Percentiles rank a stretch among this genome's conserved stretches.
These are phyloP conservation scores for Phaethon lepturus DNA, from an alignment of 2,113 vertebrate genomes.

Conservation along the genomic window DNA sequence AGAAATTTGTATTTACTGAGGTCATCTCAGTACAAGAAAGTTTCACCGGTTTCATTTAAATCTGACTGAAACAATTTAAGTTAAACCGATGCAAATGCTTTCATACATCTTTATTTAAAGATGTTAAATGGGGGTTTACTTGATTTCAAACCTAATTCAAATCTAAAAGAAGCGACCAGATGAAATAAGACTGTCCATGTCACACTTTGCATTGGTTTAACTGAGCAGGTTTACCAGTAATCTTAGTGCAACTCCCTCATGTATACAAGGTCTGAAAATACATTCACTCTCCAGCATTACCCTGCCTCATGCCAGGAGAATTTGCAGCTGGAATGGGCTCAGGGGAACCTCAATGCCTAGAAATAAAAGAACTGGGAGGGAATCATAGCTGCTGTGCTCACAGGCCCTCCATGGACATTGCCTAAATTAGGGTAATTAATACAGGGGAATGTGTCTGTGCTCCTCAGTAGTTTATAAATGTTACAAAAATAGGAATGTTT, in stretches of 20 bases:
- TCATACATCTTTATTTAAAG: constrained; percentile 47
- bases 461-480: constrained; percentile 63
- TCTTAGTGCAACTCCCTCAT: neutral
- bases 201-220: constrained; percentile 19
- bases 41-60: neutral
- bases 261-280: constrained; percentile 41
- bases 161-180: neutral
- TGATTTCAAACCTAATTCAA: constrained; percentile 44
- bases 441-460: constrained; percentile 11
- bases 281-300: constrained; percentile 6
- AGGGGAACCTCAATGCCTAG: neutral
- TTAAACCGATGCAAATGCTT: constrained; percentile 25
- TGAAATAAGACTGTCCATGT: constrained; percentile 27
- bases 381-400: constrained; percentile 20
- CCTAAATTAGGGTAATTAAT: constrained; percentile 64
- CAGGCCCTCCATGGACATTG: neutral
- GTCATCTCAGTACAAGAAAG: neutral
- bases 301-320: neutral
- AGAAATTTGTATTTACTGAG: constrained; percentile 38
- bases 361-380: neutral
- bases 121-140: constrained; percentile 42
- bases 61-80: constrained; percentile 46
- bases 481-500: constrained; percentile 58
- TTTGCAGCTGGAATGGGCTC: constrained; percentile 39
- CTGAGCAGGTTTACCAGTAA: constrained; percentile 39